Conservation (phyloP, 2,113 vertebrate species). For the Donacobius atricapilla region DNA sequence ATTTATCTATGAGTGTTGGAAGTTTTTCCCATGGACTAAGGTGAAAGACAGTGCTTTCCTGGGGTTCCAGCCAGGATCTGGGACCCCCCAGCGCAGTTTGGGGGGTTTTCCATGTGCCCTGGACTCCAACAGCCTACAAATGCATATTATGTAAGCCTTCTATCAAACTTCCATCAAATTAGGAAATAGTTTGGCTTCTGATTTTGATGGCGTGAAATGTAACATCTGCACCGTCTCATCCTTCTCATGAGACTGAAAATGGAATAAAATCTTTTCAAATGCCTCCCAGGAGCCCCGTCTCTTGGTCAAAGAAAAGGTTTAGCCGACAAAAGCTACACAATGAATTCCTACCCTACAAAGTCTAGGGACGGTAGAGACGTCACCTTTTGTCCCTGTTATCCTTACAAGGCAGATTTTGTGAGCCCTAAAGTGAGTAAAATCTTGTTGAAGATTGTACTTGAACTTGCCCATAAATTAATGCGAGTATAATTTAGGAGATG, state of each 20-base stretch:
- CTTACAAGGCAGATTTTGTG: background rate
- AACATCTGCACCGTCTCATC: background rate
- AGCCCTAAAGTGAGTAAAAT: background rate
- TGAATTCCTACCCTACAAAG: background rate
- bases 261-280: background rate
- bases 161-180: background rate
- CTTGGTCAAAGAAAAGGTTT: background rate
- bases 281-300: background rate
- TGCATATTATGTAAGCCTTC: background rate
- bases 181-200: background rate
- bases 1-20: too few species aligned
- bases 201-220: background rate
- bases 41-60: too few species aligned
- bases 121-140: too few species aligned
- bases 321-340: background rate
- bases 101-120: too few species aligned
- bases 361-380: rapidly evolving
- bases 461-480: background rate
- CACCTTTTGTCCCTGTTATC: background rate
- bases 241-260: background rate
- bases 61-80: too few species aligned
- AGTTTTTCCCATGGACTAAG: too few species aligned
- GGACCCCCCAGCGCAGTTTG: too few species aligned
- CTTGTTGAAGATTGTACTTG: background rate
- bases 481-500: background rate